phyloP scores from a whole-genome alignment of 2,113 vertebrate species.

The Scomber japonicus region DNA sequence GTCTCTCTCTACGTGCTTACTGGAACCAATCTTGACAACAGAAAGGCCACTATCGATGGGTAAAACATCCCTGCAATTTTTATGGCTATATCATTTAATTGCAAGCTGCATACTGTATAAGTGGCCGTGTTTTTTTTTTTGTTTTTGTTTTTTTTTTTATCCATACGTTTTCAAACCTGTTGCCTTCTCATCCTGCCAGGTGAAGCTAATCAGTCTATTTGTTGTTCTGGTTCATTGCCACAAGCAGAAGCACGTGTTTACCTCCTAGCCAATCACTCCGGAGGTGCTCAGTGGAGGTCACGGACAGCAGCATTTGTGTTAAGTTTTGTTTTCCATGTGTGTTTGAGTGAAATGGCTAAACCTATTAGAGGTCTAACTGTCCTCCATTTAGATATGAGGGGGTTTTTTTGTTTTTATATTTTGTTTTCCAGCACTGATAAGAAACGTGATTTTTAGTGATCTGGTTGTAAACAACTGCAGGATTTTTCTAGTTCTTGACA shows the following conservation, averaged over 20 bases:
- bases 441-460: constrained; percentile 40
- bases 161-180: constrained; percentile 19
- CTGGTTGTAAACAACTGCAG: constrained; percentile 51
- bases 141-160: constrained; percentile 7
- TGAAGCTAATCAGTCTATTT: constrained; percentile 26
- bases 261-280: constrained; percentile 47
- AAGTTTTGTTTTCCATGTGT: constrained; percentile 70
- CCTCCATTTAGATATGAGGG: constrained; percentile 38
- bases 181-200: constrained; percentile 31
- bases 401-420: constrained; percentile 27
- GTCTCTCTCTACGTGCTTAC: constrained; percentile 37
- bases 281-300: constrained; percentile 62
- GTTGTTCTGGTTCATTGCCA: constrained; percentile 25
- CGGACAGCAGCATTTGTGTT: constrained; percentile 48
- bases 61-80: constrained; percentile 29
- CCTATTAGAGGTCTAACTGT: constrained; percentile 50
- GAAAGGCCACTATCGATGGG: not conserved
- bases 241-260: constrained; percentile 58
- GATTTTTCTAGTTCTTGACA: constrained; percentile 53
- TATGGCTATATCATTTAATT: constrained; percentile 7
- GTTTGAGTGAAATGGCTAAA: constrained; percentile 83
- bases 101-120: not conserved
- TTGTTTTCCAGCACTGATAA: constrained; percentile 66
- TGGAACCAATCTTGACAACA: constrained; percentile 34
- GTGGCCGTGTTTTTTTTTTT: constrained; percentile 15